Conservation (phyloP, 2,888 invertebrate species). For the Mimumesa dahlbomi region DNA sequence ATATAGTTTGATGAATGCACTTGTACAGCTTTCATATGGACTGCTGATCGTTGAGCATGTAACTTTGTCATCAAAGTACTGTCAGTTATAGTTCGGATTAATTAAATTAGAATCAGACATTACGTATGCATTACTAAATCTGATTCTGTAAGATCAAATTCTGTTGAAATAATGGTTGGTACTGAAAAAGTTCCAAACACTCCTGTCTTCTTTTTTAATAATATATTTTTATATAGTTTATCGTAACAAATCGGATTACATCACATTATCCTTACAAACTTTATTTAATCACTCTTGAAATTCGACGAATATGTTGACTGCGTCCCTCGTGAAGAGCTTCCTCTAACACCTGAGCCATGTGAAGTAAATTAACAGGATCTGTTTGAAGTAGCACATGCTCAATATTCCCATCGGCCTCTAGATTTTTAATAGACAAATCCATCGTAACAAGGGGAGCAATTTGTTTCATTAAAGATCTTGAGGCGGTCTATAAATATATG, state of each 20-base stretch:
- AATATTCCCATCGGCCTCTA: constrained; percentile 64
- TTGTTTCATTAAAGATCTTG: constrained; percentile 83
- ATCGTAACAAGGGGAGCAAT: constrained; percentile 83
- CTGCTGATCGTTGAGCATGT: neutral
- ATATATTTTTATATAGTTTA: too few relatives aligned
- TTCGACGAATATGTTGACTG: constrained; percentile 83
- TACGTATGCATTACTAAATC: constrained; percentile 51
- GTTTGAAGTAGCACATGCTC: constrained; percentile 81
- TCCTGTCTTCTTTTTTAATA: too few relatives aligned
- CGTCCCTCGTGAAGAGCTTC: constrained; percentile 83
- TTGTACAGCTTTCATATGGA: constrained; percentile 11
- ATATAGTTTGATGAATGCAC: constrained; percentile 16
- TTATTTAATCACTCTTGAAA: constrained; percentile 81
- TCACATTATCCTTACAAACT: too few relatives aligned
- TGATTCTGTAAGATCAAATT: too few relatives aligned
- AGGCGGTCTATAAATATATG: constrained; percentile 81
- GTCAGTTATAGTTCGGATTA: constrained; percentile 63
- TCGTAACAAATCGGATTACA: too few relatives aligned
- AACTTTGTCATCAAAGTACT: constrained; percentile 17
- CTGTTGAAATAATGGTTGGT: neutral
- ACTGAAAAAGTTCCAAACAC: too few relatives aligned
- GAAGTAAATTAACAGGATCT: constrained; percentile 82
- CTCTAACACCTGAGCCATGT: constrained; percentile 82
- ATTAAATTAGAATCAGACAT: constrained; percentile 55
- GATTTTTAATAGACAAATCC: constrained; percentile 82